A percentile compares a stretch with the other conserved stretches of the same genome.
Conservation (phyloP, 1,140 invertebrate genomes). For the Drosophila nannoptera region DNA sequence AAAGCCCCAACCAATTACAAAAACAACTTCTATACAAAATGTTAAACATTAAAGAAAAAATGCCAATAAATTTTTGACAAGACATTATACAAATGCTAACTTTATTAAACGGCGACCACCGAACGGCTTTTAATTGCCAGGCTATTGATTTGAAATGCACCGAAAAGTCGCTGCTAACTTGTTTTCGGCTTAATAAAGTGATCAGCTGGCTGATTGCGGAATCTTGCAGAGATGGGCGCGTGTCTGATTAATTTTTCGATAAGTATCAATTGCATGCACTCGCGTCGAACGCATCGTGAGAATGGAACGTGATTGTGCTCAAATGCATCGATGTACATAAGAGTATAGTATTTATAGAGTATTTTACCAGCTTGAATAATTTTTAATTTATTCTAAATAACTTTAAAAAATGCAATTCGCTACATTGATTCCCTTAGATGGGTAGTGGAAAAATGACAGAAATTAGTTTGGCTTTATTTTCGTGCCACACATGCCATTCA, state of each 20-base stretch:
- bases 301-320: no score
- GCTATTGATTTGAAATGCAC: constrained; percentile 53
- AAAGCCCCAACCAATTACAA: constrained; percentile 3
- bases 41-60: constrained; percentile 56
- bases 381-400: no score
- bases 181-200: constrained; percentile 52
- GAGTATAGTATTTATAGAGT: no score
- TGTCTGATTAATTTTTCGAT: neutral
- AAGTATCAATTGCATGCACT: neutral
- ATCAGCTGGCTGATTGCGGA: constrained; percentile 26
- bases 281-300: neutral
- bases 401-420: no score
- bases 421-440: no score
- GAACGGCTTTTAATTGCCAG: constrained; percentile 54
- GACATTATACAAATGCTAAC: constrained; percentile 73
- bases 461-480: neutral
- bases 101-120: constrained; percentile 67
- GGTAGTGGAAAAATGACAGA: no score
- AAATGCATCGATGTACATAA: no score
- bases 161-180: constrained; percentile 36
- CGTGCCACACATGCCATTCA: neutral
- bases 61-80: constrained; percentile 75
- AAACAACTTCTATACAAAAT: constrained; percentile 12
- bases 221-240: constrained; percentile 17
- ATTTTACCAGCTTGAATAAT: no score